phyloP scores from a whole-genome alignment of 2,888 invertebrate species.

The Netelia fuscicornis region DNA sequence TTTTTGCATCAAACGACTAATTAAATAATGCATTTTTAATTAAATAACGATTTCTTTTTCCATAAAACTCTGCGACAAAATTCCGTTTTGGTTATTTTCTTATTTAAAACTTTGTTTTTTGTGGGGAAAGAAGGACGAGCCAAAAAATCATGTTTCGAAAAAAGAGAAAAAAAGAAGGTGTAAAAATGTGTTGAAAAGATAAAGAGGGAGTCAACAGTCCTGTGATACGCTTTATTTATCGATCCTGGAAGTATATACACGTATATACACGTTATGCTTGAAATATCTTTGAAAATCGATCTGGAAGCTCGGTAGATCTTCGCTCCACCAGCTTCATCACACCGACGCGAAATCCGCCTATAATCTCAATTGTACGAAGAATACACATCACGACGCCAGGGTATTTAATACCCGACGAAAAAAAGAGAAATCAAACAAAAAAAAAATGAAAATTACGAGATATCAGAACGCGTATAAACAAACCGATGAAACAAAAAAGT shows the following conservation, averaged over 20 bases:
- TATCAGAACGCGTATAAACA: constrained; percentile 17
- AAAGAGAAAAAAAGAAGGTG: constrained; percentile 11
- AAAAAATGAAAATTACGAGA: neutral
- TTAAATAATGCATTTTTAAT: too few relatives aligned
- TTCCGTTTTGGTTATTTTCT: too few relatives aligned
- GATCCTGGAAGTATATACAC: neutral
- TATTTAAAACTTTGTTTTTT: too few relatives aligned
- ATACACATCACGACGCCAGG: neutral
- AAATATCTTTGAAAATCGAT: constrained; percentile 34
- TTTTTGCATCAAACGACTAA: too few relatives aligned
- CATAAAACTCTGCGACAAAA: too few relatives aligned
- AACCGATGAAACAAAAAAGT: constrained; percentile 11
- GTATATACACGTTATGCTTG: neutral
- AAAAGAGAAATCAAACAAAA: neutral
- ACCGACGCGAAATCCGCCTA: neutral
- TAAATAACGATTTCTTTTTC: too few relatives aligned
- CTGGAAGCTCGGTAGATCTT: constrained; percentile 34
- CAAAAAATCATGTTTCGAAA: neutral
- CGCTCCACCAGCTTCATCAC: neutral
- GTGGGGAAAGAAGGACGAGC: neutral
- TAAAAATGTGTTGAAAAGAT: constrained; percentile 50
- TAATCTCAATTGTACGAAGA: constrained; percentile 20
- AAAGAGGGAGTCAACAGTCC: constrained; percentile 32
- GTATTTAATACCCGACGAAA: constrained; percentile 7
- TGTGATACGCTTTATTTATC: constrained; percentile 41